phyloP scores from a whole-genome alignment of 1,140 invertebrate genomes.

The Zaprionus kolodkinae region DNA sequence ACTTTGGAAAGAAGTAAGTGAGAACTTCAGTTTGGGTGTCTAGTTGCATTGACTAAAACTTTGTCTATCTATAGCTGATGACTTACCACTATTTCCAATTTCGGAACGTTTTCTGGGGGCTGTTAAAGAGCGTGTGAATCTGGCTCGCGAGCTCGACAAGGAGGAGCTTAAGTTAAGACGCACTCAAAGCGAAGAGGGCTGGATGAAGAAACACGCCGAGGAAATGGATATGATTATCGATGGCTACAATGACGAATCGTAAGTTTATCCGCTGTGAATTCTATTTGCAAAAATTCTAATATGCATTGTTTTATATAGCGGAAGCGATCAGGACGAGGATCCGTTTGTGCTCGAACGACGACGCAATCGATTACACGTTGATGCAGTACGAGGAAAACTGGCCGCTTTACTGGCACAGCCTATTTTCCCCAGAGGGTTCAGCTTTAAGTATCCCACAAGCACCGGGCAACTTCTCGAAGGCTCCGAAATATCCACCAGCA shows the following conservation, averaged over 20 bases:
- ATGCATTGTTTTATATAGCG: conserved; percentile 31
- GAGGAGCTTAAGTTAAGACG: conserved; percentile 89
- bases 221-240: conserved; percentile 95
- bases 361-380: conserved; percentile 82
- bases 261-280: background rate
- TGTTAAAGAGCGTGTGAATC: conserved; percentile 89
- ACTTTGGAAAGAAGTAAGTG: conserved; percentile 91
- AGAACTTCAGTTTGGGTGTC: background rate
- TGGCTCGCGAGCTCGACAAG: conserved; percentile 92
- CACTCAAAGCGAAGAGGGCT: conserved; percentile 89
- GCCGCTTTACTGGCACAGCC: conserved; percentile 86
- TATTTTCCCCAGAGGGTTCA: conserved; percentile 89
- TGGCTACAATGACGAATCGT: conserved; percentile 85
- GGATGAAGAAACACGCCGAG: conserved; percentile 90
- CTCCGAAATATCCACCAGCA: conserved; percentile 49
- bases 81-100: conserved; percentile 93
- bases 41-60: conserved; percentile 46
- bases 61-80: conserved; percentile 86
- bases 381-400: conserved; percentile 87
- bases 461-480: conserved; percentile 29
- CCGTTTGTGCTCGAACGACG: conserved; percentile 72
- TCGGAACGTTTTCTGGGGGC: conserved; percentile 88
- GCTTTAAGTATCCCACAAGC: conserved; percentile 86
- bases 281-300: background rate
- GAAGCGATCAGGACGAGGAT: conserved; percentile 80